Percentiles rank a stretch among this genome's conserved stretches.
phyloP scores from a whole-genome alignment of 2,797 vertebrate genomes.

The Eulemur albifrons region DNA sequence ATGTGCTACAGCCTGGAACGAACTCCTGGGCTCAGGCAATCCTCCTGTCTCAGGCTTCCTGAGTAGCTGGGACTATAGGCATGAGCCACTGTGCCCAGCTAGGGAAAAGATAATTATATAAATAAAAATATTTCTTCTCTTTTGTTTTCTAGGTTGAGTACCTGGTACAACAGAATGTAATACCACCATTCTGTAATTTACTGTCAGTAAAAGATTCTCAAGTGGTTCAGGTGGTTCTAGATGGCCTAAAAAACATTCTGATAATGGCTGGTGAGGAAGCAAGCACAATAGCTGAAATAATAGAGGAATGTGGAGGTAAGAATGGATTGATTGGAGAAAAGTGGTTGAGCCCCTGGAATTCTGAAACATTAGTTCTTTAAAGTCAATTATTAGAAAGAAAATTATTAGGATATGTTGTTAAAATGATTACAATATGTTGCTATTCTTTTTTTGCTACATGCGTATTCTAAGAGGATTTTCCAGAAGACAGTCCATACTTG shows the following conservation, averaged over 20 bases:
- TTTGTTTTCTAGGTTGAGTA: constrained; percentile 93
- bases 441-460: not conserved
- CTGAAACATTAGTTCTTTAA: not conserved
- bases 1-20: not conserved
- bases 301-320: constrained; percentile 98
- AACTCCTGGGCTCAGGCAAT: not conserved
- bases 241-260: constrained; percentile 98
- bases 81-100: not conserved
- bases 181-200: constrained; percentile 97
- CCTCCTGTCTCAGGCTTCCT: not conserved
- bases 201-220: constrained; percentile 98
- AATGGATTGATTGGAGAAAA: not conserved
- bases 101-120: not conserved
- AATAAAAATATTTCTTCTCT: constrained; percentile 36
- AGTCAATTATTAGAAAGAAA: not conserved
- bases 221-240: constrained; percentile 98
- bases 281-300: constrained; percentile 98
- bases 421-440: not conserved
- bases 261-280: constrained; percentile 99
- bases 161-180: constrained; percentile 98
- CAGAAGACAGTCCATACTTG: not conserved
- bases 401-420: not conserved
- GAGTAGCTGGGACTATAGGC: not conserved
- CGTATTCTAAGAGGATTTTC: constrained; percentile 6
- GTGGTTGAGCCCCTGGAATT: not conserved